phyloP scores from a whole-genome alignment of 2,113 vertebrate genomes.

The Nerophis lumbriciformis region DNA sequence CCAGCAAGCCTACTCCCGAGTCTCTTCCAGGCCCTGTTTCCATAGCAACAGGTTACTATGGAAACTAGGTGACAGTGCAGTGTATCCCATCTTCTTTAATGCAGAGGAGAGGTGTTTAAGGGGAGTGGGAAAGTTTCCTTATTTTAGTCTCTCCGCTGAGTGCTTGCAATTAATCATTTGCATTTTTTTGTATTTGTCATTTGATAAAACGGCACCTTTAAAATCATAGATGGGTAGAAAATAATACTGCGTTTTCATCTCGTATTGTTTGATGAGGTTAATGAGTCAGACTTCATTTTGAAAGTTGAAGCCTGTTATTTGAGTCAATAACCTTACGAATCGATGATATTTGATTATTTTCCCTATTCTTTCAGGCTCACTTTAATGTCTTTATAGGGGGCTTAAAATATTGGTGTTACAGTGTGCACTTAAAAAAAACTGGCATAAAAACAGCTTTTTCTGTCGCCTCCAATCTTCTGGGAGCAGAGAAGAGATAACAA shows the following conservation, averaged over 20 bases:
- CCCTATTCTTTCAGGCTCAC: constrained; percentile 8
- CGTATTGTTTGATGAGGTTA: background rate
- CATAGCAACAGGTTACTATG: constrained; percentile 77
- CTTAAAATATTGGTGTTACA: constrained; percentile 37
- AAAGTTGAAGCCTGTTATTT: too few species aligned
- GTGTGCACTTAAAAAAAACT: constrained; percentile 38
- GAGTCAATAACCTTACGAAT: too few species aligned
- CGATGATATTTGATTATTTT: background rate
- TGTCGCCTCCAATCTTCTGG: constrained; percentile 49
- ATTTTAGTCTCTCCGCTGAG: background rate
- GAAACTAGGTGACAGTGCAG: constrained; percentile 75
- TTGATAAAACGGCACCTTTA: too few species aligned
- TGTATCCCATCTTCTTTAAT: constrained; percentile 51
- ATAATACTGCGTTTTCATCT: too few species aligned
- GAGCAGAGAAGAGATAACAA: constrained; percentile 29
- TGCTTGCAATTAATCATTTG: too few species aligned
- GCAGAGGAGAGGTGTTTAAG: constrained; percentile 39
- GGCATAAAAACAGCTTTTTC: constrained; percentile 29
- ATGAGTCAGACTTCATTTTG: background rate
- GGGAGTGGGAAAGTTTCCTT: constrained; percentile 42
- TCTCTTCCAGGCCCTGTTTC: constrained; percentile 69
- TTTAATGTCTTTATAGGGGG: constrained; percentile 21
- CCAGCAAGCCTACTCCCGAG: constrained; percentile 46
- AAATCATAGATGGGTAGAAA: too few species aligned
- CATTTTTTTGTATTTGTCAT: too few species aligned